A percentile compares a stretch with the other conserved stretches of the same genome.
These are phyloP conservation scores for Aix galericulata DNA, from an alignment of 2,113 vertebrate genomes.

Conservation along the genomic window DNA sequence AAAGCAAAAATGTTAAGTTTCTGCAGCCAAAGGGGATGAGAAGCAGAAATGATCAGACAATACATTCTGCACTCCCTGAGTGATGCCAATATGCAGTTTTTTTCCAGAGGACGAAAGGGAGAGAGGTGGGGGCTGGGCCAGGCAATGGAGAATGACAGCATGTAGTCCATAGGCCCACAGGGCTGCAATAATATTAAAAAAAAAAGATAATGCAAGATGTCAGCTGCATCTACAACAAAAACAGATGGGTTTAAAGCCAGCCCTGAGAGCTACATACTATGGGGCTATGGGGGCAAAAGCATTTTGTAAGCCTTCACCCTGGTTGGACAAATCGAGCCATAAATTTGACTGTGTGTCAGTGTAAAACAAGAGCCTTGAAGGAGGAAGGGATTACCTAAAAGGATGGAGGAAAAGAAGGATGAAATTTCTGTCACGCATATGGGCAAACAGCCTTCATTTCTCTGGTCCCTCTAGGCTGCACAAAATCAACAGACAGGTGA, in stretches of 20 bases:
- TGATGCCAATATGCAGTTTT: slow-evolving; percentile 43
- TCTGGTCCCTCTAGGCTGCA: background rate
- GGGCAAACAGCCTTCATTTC: background rate
- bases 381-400: background rate
- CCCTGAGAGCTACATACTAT: background rate
- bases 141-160: background rate
- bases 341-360: background rate
- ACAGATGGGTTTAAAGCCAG: background rate
- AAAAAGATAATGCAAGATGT: background rate
- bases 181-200: slow-evolving; percentile 18
- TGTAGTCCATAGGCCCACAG: slow-evolving; percentile 34
- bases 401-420: background rate
- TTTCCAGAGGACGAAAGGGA: background rate
- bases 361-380: background rate
- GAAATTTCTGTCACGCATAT: background rate
- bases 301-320: background rate
- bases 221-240: slow-evolving; percentile 28
- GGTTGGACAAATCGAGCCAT: background rate
- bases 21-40: slow-evolving; percentile 60
- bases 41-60: slow-evolving; percentile 61
- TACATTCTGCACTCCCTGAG: slow-evolving; percentile 29
- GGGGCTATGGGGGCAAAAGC: background rate
- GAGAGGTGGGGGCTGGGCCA: slow-evolving; percentile 32
- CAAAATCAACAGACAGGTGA: slow-evolving; percentile 21
- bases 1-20: slow-evolving; percentile 56